phyloP scores from a whole-genome alignment of 35 echinoderm and acorn worm genomes.

The Anneissia japonica region DNA sequence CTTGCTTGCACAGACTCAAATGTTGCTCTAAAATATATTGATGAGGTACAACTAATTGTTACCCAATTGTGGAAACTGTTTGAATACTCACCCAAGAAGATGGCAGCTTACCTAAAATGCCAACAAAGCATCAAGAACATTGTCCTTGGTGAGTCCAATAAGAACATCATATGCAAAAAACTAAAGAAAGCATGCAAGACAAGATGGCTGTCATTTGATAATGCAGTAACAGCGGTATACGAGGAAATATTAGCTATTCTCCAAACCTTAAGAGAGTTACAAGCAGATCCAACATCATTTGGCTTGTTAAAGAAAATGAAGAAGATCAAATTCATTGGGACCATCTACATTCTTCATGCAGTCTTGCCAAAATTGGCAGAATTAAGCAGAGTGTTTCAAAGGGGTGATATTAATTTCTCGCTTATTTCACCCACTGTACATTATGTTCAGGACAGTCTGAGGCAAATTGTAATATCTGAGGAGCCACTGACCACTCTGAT shows the following conservation, averaged over 20 bases:
- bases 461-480: not conserved
- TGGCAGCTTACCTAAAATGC: conserved; percentile 3
- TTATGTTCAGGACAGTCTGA: not conserved
- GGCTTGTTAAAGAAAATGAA: not conserved
- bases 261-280: not conserved
- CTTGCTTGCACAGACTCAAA: conserved; percentile 5
- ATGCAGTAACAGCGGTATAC: not conserved
- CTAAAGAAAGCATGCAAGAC: conserved; percentile 4
- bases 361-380: not conserved
- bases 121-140: not conserved
- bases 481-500: not conserved
- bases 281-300: not conserved
- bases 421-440: no score
- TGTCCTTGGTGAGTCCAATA: not conserved
- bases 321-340: not conserved
- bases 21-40: not conserved
- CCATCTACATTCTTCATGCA: not conserved
- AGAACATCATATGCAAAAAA: not conserved
- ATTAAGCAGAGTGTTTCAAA: not conserved
- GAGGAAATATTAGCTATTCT: not conserved
- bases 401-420: no score
- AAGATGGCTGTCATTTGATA: conserved; percentile 6
- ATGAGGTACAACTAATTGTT: not conserved
- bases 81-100: conserved; percentile 5
- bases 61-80: conserved; percentile 9